Percentiles rank a stretch among this genome's conserved stretches.
phyloP scores from a whole-genome alignment of 2,888 invertebrate species.

The Dolichopus griseipennis region DNA sequence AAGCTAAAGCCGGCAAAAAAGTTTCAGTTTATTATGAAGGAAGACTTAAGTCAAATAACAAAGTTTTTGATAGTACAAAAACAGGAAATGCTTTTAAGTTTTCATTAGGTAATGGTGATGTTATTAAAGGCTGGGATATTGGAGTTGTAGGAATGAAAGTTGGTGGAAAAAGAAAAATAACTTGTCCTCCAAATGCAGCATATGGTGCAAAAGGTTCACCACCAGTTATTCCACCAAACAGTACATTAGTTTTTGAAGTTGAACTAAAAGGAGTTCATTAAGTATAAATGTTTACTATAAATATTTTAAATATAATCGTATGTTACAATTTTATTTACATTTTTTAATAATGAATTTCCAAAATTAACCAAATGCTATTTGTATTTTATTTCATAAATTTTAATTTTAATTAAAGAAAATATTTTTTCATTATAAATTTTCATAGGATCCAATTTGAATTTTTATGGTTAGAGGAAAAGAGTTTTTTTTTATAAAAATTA shows the following conservation, averaged over 20 bases:
- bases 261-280: slow-evolving; percentile 67
- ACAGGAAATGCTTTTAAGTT: slow-evolving; percentile 80
- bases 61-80: slow-evolving; percentile 70
- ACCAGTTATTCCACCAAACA: slow-evolving; percentile 80
- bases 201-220: slow-evolving; percentile 69
- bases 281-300: not conserved
- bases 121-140: slow-evolving; percentile 85
- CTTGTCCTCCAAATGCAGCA: slow-evolving; percentile 77
- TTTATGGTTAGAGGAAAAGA: too few species aligned
- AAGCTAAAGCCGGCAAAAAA: slow-evolving; percentile 68
- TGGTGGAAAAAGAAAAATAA: slow-evolving; percentile 79
- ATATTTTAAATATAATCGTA: not conserved
- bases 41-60: slow-evolving; percentile 69
- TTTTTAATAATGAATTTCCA: too few species aligned
- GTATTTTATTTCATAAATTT: too few species aligned
- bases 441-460: too few species aligned
- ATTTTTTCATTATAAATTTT: too few species aligned
- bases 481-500: too few species aligned
- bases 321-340: too few species aligned
- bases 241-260: slow-evolving; percentile 79
- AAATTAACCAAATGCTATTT: too few species aligned
- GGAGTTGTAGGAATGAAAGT: slow-evolving; percentile 89
- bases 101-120: slow-evolving; percentile 72
- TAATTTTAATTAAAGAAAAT: too few species aligned
- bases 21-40: slow-evolving; percentile 79